Percentiles rank a stretch among this genome's conserved stretches.
Evolutionary conservation across 2,888 invertebrate genomes (phyloP).

Genomic region (Drosophila trichaetosa): DNA sequence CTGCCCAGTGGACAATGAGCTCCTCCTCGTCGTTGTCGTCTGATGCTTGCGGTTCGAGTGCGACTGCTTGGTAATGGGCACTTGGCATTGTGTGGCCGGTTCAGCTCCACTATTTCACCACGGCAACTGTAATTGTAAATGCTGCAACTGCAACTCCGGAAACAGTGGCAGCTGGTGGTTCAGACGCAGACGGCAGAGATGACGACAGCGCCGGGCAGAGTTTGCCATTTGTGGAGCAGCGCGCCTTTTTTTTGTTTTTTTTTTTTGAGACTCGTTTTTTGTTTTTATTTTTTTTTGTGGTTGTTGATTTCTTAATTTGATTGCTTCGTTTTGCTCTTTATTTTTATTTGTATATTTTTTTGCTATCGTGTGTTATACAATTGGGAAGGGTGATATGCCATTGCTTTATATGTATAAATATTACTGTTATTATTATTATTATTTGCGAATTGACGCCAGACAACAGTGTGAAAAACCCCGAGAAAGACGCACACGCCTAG

Average conservation of each 20-base stretch:
- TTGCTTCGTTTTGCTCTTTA: not conserved
- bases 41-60: slow-evolving; percentile 58
- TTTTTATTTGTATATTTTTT: not conserved
- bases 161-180: slow-evolving; percentile 17
- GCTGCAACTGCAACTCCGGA: slow-evolving; percentile 16
- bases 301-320: slow-evolving; percentile 10
- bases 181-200: slow-evolving; percentile 33
- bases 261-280: not conserved
- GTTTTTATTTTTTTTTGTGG: slow-evolving; percentile 1
- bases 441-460: slow-evolving; percentile 20
- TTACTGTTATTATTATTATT: slow-evolving; percentile 21
- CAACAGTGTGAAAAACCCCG: slow-evolving; percentile 29
- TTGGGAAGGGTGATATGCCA: slow-evolving; percentile 17
- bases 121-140: slow-evolving; percentile 12
- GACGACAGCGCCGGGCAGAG: slow-evolving; percentile 40
- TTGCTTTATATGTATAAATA: slow-evolving; percentile 3
- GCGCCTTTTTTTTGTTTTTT: not conserved
- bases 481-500: slow-evolving; percentile 7
- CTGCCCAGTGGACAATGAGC: slow-evolving; percentile 7
- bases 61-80: slow-evolving; percentile 70
- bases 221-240: slow-evolving; percentile 57
- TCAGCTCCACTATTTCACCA: slow-evolving; percentile 16
- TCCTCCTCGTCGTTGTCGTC: slow-evolving; percentile 34
- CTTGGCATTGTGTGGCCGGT: slow-evolving; percentile 62
- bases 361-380: slow-evolving; percentile 21